Evolutionary conservation across 2,888 invertebrate genomes (phyloP), one percentile per base, ranked within the genome.

Genomic region (Syrista parreyssii): DNA sequence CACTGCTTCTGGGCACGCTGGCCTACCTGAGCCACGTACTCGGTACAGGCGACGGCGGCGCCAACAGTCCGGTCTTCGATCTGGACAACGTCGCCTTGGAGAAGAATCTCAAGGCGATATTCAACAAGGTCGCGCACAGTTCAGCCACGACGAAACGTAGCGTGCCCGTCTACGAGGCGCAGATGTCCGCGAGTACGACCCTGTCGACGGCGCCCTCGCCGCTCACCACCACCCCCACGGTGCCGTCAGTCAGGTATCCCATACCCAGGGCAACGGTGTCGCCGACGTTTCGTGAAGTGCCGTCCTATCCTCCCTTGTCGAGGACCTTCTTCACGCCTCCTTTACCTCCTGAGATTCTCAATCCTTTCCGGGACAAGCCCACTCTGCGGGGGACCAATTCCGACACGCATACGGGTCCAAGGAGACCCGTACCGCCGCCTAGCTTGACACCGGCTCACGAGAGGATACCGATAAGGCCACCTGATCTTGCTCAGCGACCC

Each of bases 281-380:
- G 3, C 91, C 91, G 55, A 83, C 85, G 0, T 88, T 87, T 73
- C 95, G 95, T 75, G 96, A 96, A 84, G 94, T 96, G 84, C 96
- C 96, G 68, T 96, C 96, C 68, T 97, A 97, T 92, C 96, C 96
- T 35, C 96, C 96, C 76, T 97, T 97, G 33, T 95, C 96, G 55
- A 92, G 96, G 79, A 92, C 93, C 33, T 95, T 96, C 90, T 95
- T 96, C 91, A 97, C 97, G 0, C 97, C 97, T 1, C 97, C 97
- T 0, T 91, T 97, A 82, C 97, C 97, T 23, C 96, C 96, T 12
- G 96, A 96, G 91, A 96, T 96, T 89, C 94, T 95, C 81, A 96
- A 96, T 92, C 97, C 97, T 0, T 97, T 97, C 89, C 96, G 96
- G n/a, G 96, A 97, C 89, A 97, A 96, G 91, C 97, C 97, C 76